Percentiles rank a stretch among this genome's conserved stretches.
Evolutionary conservation across 2,797 vertebrate species (phyloP).

Genomic region (Sebastolobus alascanus): DNA sequence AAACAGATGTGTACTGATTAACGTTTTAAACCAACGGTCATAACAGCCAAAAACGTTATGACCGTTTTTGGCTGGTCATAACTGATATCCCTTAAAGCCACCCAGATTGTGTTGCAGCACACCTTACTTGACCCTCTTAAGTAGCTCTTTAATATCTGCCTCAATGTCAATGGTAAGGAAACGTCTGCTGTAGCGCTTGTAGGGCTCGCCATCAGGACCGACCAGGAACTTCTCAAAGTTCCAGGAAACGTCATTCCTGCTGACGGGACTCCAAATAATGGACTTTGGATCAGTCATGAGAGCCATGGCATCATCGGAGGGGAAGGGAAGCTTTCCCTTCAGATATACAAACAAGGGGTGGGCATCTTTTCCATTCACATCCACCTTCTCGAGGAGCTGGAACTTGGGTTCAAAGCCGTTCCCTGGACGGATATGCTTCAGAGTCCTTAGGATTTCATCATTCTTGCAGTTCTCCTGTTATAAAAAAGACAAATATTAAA

Average conservation of each 20-base stretch:
- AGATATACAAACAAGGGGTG: conserved; percentile 90
- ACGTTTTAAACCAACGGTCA: neutral
- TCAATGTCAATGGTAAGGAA: conserved; percentile 91
- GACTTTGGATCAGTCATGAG: conserved; percentile 91
- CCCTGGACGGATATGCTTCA: conserved; percentile 91
- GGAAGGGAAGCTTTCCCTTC: conserved; percentile 87
- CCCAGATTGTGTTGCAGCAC: neutral
- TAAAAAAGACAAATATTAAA: neutral
- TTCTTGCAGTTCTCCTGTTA: conserved; percentile 90
- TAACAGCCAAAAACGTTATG: no score
- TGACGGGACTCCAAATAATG: conserved; percentile 92
- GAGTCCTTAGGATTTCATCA: conserved; percentile 88
- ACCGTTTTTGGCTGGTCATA: neutral
- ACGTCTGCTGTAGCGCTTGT: conserved; percentile 90
- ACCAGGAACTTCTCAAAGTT: conserved; percentile 97
- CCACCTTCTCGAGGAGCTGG: conserved; percentile 89
- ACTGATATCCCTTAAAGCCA: neutral
- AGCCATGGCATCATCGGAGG: conserved; percentile 87
- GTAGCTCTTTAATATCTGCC: conserved; percentile 90
- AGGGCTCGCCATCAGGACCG: conserved; percentile 87
- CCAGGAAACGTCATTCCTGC: conserved; percentile 90
- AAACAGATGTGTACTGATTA: conserved; percentile 13
- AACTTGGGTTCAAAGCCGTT: conserved; percentile 91
- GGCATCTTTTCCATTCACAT: conserved; percentile 90
- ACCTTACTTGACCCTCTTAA: conserved; percentile 77